Conservation (phyloP, 2,888 invertebrate genomes). For the Erynnis tages region DNA sequence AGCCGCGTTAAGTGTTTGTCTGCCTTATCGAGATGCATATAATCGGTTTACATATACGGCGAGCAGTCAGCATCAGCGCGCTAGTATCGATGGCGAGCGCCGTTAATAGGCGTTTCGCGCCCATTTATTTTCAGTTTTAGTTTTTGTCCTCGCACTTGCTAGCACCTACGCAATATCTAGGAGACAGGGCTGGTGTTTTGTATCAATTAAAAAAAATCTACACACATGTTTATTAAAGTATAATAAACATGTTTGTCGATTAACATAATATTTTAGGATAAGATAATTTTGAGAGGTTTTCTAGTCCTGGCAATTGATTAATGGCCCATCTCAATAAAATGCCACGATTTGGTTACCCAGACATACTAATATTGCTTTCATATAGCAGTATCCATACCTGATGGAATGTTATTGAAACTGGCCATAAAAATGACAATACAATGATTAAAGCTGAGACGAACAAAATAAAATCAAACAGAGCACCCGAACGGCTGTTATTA, state of each 20-base stretch:
- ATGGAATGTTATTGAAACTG: too few relatives aligned
- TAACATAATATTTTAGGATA: too few relatives aligned
- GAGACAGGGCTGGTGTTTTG: constrained; percentile 12
- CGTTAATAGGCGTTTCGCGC: constrained; percentile 62
- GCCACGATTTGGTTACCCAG: too few relatives aligned
- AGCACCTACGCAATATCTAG: constrained; percentile 54
- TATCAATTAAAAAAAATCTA: background rate
- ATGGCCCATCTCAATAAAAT: too few relatives aligned
- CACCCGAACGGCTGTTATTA: constrained; percentile 12
- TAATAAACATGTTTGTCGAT: too few relatives aligned
- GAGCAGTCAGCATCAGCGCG: constrained; percentile 47
- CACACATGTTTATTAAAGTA: background rate
- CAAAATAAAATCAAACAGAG: too few relatives aligned
- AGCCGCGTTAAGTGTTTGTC: constrained; percentile 34
- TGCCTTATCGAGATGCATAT: constrained; percentile 47
- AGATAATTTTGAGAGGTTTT: too few relatives aligned
- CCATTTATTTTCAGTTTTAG: constrained; percentile 68
- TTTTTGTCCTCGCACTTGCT: constrained; percentile 64
- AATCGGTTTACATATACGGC: constrained; percentile 61
- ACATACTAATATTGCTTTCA: too few relatives aligned
- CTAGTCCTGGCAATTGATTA: too few relatives aligned
- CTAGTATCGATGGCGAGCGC: constrained; percentile 47
- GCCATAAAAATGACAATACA: too few relatives aligned
- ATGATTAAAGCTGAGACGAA: too few relatives aligned
- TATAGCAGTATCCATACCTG: too few relatives aligned